Conservation (phyloP, 53 echinoderm and acorn worm species). For the Henricia sp. region DNA sequence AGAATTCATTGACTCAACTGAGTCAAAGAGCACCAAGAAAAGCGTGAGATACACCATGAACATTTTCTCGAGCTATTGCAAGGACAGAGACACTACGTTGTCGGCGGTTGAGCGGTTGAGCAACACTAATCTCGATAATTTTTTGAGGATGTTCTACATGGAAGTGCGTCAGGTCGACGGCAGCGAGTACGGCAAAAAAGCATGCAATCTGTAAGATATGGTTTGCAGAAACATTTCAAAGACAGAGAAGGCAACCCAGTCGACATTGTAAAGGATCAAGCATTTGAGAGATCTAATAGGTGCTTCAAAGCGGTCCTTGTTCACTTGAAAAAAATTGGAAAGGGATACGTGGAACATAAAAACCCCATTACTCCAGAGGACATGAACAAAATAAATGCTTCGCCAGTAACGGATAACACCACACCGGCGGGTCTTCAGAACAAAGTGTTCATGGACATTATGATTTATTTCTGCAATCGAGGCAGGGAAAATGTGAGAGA, state of each 20-base stretch:
- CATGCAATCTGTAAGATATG: slow-evolving; percentile 32
- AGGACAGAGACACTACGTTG: neutral
- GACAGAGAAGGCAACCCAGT: slow-evolving; percentile 14
- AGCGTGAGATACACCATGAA: slow-evolving; percentile 5
- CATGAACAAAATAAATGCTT: slow-evolving; percentile 62
- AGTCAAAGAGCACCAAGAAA: neutral
- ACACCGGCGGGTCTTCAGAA: slow-evolving; percentile 62
- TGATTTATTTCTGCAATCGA: slow-evolving; percentile 64
- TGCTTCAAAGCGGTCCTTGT: slow-evolving; percentile 47
- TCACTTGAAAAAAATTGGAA: slow-evolving; percentile 57
- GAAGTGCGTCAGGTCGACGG: slow-evolving; percentile 24
- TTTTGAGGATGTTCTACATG: slow-evolving; percentile 17
- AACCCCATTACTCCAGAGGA: slow-evolving; percentile 50
- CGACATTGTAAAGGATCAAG: slow-evolving; percentile 27
- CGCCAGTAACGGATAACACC: slow-evolving; percentile 22
- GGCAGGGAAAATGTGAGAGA: slow-evolving; percentile 56
- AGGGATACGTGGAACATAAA: slow-evolving; percentile 56
- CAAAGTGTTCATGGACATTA: slow-evolving; percentile 62
- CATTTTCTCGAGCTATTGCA: neutral
- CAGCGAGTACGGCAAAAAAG: slow-evolving; percentile 11
- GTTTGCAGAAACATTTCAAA: slow-evolving; percentile 29
- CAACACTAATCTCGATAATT: neutral
- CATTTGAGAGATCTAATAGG: slow-evolving; percentile 23
- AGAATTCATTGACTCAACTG: neutral
- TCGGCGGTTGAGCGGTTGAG: neutral